These are phyloP conservation scores for Marmota flaviventris DNA, from an alignment of 2,113 vertebrate genomes.

Conservation along the genomic window DNA sequence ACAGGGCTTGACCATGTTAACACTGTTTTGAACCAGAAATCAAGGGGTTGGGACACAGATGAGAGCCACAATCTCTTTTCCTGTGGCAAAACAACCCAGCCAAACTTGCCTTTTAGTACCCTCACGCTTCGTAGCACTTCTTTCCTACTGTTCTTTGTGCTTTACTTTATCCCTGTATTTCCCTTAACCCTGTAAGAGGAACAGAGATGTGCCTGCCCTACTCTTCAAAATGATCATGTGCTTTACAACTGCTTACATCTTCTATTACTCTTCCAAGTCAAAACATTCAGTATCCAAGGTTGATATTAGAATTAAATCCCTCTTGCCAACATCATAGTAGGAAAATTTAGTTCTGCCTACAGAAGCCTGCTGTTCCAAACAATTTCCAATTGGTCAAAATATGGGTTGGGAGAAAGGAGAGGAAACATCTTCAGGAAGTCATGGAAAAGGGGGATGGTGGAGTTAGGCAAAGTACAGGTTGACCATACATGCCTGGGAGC, in stretches of 20 bases:
- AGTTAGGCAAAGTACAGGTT: slow-evolving; percentile 28
- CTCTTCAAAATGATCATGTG: background rate
- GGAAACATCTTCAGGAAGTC: slow-evolving; percentile 41
- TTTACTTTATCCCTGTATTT: background rate
- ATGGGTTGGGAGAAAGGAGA: background rate
- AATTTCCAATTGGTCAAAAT: slow-evolving; percentile 41
- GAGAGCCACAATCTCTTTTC: slow-evolving; percentile 31
- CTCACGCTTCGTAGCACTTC: slow-evolving; percentile 25
- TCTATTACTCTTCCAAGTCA: slow-evolving; percentile 4
- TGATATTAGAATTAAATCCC: slow-evolving; percentile 28
- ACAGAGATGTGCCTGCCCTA: background rate
- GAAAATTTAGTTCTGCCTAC: slow-evolving; percentile 26
- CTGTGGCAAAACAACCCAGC: background rate
- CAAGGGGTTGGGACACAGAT: background rate
- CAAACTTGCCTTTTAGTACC: slow-evolving; percentile 9
- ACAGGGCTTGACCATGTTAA: background rate
- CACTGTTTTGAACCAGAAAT: slow-evolving; percentile 56
- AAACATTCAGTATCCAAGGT: background rate
- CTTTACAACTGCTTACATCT: slow-evolving; percentile 27
- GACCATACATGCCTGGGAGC: background rate
- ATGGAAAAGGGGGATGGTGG: background rate
- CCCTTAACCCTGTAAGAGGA: background rate
- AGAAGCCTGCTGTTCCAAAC: slow-evolving; percentile 12
- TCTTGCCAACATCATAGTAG: background rate
- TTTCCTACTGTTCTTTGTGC: background rate